Evolutionary conservation across 1,140 invertebrate species (phyloP).

Genomic region (Brachionus koreanus): DNA sequence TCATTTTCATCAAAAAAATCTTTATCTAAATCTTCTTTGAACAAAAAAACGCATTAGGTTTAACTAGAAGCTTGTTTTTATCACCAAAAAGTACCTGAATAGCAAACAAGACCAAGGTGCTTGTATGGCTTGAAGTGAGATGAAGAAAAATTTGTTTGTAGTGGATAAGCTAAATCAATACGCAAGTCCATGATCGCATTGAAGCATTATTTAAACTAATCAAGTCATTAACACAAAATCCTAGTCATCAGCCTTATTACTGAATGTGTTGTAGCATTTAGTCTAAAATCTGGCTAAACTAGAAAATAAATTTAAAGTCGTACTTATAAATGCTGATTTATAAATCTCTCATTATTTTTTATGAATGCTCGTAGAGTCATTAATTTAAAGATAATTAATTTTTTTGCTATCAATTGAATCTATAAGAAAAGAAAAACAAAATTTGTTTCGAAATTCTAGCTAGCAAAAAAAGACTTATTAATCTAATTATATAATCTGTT

Average conservation of each 20-base stretch:
- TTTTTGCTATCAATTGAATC: conserved; percentile 30
- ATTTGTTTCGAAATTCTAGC: background rate
- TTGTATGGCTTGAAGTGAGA: background rate
- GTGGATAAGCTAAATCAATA: background rate
- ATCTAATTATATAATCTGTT: conserved; percentile 26
- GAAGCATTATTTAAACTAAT: background rate
- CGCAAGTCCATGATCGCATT: background rate
- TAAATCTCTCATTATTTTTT: background rate
- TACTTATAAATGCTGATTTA: background rate
- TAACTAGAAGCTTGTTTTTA: background rate
- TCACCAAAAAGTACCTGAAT: background rate
- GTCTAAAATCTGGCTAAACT: background rate
- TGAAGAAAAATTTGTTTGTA: background rate
- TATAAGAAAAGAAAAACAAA: background rate
- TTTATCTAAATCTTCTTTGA: conserved; percentile 34
- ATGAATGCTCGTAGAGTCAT: conserved; percentile 1
- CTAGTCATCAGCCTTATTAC: background rate
- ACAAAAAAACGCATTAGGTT: background rate
- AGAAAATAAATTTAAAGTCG: background rate
- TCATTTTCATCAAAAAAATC: conserved; percentile 23
- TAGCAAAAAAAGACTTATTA: conserved; percentile 4
- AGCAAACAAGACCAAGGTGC: conserved; percentile 1
- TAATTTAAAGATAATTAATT: conserved; percentile 40
- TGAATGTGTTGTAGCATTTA: conserved; percentile 10
- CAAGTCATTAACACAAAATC: background rate